These are phyloP conservation scores for Eriocheir sinensis DNA, from an alignment of 1,140 invertebrate genomes.

Conservation along the genomic window DNA sequence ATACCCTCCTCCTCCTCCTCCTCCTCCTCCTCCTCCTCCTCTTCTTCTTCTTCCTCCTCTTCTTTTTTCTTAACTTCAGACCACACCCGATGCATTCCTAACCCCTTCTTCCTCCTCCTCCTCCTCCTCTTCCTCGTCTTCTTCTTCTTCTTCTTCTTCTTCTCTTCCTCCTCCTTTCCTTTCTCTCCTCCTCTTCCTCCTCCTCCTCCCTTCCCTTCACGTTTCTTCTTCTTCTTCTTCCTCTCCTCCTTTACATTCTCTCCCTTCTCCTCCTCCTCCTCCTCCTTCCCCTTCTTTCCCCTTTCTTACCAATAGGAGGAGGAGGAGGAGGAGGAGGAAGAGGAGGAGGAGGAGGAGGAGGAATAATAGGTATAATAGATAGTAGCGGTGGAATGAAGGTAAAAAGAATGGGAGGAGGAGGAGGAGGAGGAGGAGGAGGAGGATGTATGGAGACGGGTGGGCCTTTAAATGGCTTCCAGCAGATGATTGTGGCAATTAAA, in stretches of 20 bases:
- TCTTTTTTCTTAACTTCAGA: not conserved
- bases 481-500: slow-evolving; percentile 52
- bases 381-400: not conserved
- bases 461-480: slow-evolving; percentile 28
- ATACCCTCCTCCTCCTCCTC: not conserved
- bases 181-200: not conserved
- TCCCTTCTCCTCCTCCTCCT: not conserved
- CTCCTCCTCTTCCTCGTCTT: not conserved
- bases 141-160: not conserved
- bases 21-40: not conserved
- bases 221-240: not conserved
- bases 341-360: not conserved
- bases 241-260: not conserved
- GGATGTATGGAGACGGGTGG: slow-evolving; percentile 43
- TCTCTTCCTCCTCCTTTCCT: not conserved
- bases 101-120: not conserved
- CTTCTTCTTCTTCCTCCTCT: not conserved
- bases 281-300: not conserved
- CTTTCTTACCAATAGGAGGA: not conserved
- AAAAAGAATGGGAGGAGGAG: not conserved
- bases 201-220: not conserved
- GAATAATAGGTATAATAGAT: slow-evolving; percentile 28
- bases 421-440: not conserved
- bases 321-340: not conserved
- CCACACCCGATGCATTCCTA: not conserved